Conservation (phyloP, 1,140 invertebrate species). For the Doryteuthis pealeii region DNA sequence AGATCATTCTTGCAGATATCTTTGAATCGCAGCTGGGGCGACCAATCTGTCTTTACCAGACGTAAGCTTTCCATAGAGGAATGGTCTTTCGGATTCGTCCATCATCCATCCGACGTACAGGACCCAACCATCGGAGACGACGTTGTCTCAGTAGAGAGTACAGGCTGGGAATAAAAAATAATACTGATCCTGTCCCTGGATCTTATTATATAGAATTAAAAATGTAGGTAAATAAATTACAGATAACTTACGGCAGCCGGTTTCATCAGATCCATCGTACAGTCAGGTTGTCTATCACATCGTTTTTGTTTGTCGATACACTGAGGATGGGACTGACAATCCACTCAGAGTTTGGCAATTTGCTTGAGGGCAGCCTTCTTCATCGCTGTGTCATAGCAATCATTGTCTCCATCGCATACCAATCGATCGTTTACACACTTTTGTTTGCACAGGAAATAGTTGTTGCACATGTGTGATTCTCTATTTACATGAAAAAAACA, state of each 20-base stretch:
- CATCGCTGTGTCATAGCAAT: slow-evolving; percentile 94
- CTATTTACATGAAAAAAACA: slow-evolving; percentile 34
- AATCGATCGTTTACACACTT: slow-evolving; percentile 87
- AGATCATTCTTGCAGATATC: too few relatives aligned
- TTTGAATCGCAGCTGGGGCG: too few relatives aligned
- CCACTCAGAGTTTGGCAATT: slow-evolving; percentile 85
- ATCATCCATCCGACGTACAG: too few relatives aligned
- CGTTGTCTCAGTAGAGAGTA: too few relatives aligned
- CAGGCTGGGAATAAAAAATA: too few relatives aligned
- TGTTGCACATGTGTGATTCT: slow-evolving; percentile 91
- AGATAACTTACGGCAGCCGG: slow-evolving; percentile 59
- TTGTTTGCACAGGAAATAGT: slow-evolving; percentile 73
- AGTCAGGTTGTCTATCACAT: slow-evolving; percentile 86
- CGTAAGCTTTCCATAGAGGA: too few relatives aligned
- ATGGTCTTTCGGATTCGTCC: too few relatives aligned
- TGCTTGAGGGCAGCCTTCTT: slow-evolving; percentile 92
- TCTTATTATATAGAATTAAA: too few relatives aligned
- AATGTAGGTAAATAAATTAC: too few relatives aligned
- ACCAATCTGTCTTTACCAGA: too few relatives aligned
- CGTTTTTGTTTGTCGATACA: slow-evolving; percentile 92
- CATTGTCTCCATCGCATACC: slow-evolving; percentile 93
- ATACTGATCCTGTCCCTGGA: too few relatives aligned
- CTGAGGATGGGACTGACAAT: slow-evolving; percentile 89
- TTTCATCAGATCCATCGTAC: slow-evolving; percentile 58
- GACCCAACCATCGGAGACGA: too few relatives aligned